phyloP scores from a whole-genome alignment of 2,888 invertebrate species.

The Drosophila robusta region DNA sequence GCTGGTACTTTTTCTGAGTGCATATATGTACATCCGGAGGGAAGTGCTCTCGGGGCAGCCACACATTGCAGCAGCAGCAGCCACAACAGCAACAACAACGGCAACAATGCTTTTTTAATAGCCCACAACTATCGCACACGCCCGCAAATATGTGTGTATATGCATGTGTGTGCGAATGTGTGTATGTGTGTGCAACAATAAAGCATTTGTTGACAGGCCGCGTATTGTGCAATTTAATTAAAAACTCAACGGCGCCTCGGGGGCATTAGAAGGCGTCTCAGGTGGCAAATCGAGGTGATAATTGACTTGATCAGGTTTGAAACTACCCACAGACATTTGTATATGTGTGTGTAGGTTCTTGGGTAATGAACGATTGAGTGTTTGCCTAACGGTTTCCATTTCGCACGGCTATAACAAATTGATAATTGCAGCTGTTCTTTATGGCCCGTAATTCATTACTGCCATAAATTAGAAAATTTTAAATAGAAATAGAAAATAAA shows the following conservation, averaged over 20 bases:
- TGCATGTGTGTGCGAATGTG: neutral
- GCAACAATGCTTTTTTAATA: slow-evolving; percentile 30
- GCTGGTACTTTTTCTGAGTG: neutral
- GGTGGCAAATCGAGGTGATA: slow-evolving; percentile 35
- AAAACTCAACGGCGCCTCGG: slow-evolving; percentile 25
- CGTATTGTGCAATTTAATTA: slow-evolving; percentile 60
- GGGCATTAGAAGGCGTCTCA: slow-evolving; percentile 16
- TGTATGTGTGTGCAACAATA: slow-evolving; percentile 35
- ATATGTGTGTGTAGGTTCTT: neutral
- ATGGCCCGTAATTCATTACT: slow-evolving; percentile 30
- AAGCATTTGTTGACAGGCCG: slow-evolving; percentile 44
- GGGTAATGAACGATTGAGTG: slow-evolving; percentile 14
- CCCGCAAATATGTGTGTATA: slow-evolving; percentile 21
- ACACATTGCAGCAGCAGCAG: neutral
- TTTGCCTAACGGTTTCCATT: slow-evolving; percentile 9
- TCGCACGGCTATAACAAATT: slow-evolving; percentile 23
- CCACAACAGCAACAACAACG: slow-evolving; percentile 7
- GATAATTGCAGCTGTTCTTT: slow-evolving; percentile 26
- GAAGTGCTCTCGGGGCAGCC: slow-evolving; percentile 1
- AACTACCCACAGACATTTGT: neutral
- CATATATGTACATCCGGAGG: neutral
- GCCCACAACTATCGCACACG: slow-evolving; percentile 17
- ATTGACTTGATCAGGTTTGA: slow-evolving; percentile 47
- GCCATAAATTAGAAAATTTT: slow-evolving; percentile 36
- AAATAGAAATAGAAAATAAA: slow-evolving; percentile 13